Percentiles rank a stretch among this genome's conserved stretches.
Evolutionary conservation across 1,140 invertebrate species (phyloP).

Genomic region (Asobara japonica): DNA sequence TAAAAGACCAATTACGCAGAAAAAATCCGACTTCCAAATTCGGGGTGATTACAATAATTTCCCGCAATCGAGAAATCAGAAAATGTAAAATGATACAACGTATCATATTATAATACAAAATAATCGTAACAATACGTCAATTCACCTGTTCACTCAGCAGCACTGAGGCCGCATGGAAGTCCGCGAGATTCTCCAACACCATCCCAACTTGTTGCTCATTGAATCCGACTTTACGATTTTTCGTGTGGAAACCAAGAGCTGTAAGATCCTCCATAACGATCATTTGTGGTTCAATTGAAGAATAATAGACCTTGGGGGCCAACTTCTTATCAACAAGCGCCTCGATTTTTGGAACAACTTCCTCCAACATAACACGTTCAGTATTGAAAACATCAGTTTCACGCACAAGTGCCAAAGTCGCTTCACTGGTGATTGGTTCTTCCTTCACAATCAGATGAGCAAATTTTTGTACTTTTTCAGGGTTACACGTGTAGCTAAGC

Average conservation of each 20-base stretch:
- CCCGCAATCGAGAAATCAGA: too few relatives aligned
- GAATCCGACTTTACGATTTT: conserved; percentile 61
- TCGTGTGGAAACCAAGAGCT: conserved; percentile 60
- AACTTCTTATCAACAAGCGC: background rate
- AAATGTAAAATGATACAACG: too few relatives aligned
- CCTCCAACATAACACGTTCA: conserved; percentile 27
- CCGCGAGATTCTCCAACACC: conserved; percentile 64
- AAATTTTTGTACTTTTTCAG: background rate
- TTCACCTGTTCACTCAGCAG: conserved; percentile 58
- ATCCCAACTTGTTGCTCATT: conserved; percentile 58
- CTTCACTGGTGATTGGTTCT: background rate
- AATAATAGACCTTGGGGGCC: conserved; percentile 32
- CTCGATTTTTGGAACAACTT: conserved; percentile 33
- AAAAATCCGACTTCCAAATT: too few relatives aligned
- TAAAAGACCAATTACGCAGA: too few relatives aligned
- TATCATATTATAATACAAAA: too few relatives aligned
- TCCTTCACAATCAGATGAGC: background rate
- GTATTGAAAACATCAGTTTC: conserved; percentile 10
- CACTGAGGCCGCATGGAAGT: conserved; percentile 67
- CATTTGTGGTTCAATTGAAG: conserved; percentile 41
- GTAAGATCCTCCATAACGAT: conserved; percentile 63
- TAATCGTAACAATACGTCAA: too few relatives aligned
- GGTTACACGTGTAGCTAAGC: background rate
- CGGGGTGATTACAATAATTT: too few relatives aligned
- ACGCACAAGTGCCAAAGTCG: background rate